Percentiles rank a stretch among this genome's conserved stretches.
These are phyloP conservation scores for Huso huso DNA, from an alignment of 2,797 vertebrate species.

Conservation along the genomic window DNA sequence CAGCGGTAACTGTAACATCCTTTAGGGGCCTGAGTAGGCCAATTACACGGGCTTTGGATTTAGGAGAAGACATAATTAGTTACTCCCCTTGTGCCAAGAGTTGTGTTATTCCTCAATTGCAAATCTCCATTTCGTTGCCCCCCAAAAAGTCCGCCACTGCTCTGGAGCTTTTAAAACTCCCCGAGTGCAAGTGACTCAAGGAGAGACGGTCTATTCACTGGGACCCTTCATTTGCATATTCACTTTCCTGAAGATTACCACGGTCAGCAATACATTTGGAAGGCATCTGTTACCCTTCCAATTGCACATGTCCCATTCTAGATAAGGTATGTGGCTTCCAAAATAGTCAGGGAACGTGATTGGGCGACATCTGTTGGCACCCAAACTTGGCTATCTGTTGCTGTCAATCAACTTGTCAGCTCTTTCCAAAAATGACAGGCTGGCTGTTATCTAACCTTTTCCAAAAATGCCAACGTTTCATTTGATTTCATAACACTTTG, in stretches of 20 bases:
- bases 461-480: constrained; percentile 36
- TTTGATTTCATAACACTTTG: constrained; percentile 29
- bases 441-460: constrained; percentile 34
- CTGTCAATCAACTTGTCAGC: constrained; percentile 62
- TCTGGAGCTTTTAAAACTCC: constrained; percentile 52
- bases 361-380: constrained; percentile 66
- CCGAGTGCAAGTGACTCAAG: constrained; percentile 50
- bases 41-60: constrained; percentile 84
- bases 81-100: constrained; percentile 49
- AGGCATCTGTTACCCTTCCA: constrained; percentile 63
- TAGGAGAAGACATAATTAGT: constrained; percentile 73
- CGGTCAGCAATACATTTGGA: constrained; percentile 59
- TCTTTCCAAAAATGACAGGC: constrained; percentile 64
- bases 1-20: constrained; percentile 88
- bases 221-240: constrained; percentile 62
- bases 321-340: constrained; percentile 82
- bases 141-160: constrained; percentile 52
- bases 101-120: constrained; percentile 48
- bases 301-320: constrained; percentile 62
- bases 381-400: constrained; percentile 42
- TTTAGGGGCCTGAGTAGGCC: constrained; percentile 74
- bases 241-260: constrained; percentile 60
- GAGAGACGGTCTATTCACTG: constrained; percentile 41
- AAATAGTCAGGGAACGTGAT: constrained; percentile 76
- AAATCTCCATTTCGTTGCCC: constrained; percentile 60